Conservation (phyloP, 2,888 invertebrate species). For the Dilophus febrilis region DNA sequence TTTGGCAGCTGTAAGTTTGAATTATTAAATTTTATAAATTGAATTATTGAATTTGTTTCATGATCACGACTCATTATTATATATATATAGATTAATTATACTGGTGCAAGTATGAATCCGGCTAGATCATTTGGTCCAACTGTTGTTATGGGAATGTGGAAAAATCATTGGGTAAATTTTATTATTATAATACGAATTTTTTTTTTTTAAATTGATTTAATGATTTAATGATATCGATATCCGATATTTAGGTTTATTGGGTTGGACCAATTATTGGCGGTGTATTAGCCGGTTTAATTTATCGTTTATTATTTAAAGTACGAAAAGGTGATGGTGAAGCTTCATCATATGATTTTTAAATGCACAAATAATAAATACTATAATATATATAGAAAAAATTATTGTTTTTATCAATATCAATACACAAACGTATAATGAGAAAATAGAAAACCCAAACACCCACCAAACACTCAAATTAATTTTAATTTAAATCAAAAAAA, state of each 20-base stretch:
- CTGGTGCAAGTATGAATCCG: slow-evolving; percentile 86
- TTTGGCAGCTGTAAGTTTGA: slow-evolving; percentile 48
- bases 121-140: slow-evolving; percentile 81
- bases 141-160: slow-evolving; percentile 56
- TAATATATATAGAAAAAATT: too few relatives aligned
- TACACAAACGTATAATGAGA: too few relatives aligned
- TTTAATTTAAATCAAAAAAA: too few relatives aligned
- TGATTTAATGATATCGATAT: slow-evolving; percentile 23
- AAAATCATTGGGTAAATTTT: slow-evolving; percentile 58
- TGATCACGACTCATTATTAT: slow-evolving; percentile 11
- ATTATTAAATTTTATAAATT: background rate
- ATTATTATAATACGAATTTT: background rate
- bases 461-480: too few relatives aligned
- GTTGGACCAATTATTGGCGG: slow-evolving; percentile 69
- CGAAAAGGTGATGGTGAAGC: slow-evolving; percentile 53
- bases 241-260: slow-evolving; percentile 64
- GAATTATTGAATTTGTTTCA: too few relatives aligned
- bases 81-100: slow-evolving; percentile 51
- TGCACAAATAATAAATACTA: too few relatives aligned
- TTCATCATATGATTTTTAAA: slow-evolving; percentile 60
- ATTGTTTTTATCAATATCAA: too few relatives aligned
- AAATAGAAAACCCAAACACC: too few relatives aligned
- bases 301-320: slow-evolving; percentile 51
- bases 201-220: background rate
- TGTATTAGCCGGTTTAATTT: slow-evolving; percentile 52